Percentiles rank a stretch among this genome's conserved stretches.
These are phyloP conservation scores for Chaetorhynchus papuensis DNA, from an alignment of 2,113 vertebrate genomes.

Conservation along the genomic window DNA sequence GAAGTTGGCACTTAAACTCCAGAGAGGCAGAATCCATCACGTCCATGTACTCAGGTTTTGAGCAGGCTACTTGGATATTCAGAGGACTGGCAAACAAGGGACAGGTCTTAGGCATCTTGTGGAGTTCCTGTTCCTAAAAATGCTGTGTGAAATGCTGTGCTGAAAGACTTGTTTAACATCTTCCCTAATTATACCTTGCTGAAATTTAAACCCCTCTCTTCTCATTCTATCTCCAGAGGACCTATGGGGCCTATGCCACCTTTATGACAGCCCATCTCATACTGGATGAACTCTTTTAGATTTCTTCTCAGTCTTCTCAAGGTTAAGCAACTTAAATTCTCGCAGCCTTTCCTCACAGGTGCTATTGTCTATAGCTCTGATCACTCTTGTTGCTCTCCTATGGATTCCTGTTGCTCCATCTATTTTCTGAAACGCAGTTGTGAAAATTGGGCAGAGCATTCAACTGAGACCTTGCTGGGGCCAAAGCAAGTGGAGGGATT, in stretches of 20 bases:
- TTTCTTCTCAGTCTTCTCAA: background rate
- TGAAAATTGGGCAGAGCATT: background rate
- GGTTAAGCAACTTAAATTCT: background rate
- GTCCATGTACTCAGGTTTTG: background rate
- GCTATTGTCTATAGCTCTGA: background rate
- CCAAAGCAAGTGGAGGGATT: background rate
- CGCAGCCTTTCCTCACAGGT: background rate
- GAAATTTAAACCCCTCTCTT: background rate
- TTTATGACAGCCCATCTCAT: background rate
- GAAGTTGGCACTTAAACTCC: background rate
- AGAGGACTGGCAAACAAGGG: background rate
- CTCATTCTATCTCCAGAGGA: background rate
- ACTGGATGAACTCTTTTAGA: background rate
- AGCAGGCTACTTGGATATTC: background rate
- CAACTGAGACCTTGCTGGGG: background rate
- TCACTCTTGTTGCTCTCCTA: background rate
- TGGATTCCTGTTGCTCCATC: background rate
- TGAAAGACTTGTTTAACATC: background rate
- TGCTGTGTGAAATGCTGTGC: background rate
- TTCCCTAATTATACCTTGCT: background rate
- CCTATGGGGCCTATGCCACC: background rate
- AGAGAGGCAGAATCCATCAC: background rate
- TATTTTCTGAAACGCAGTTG: background rate
- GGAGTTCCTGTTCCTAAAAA: background rate
- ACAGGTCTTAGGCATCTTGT: background rate